These are phyloP conservation scores for Drosophila oshimai DNA, from an alignment of 1,140 invertebrate species.

Conservation along the genomic window DNA sequence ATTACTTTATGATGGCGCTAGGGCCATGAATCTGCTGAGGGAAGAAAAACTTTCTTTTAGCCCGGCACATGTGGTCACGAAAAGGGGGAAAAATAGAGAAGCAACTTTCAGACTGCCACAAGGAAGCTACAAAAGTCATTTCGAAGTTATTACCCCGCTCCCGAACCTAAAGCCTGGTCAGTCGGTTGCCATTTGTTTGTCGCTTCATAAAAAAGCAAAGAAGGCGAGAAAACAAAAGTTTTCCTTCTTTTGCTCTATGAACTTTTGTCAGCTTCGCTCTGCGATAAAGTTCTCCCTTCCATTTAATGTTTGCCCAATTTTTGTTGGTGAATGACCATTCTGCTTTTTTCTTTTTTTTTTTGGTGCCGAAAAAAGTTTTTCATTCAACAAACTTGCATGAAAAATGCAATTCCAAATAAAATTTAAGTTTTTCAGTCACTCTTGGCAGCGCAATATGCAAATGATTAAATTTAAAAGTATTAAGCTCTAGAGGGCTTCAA, in stretches of 20 bases:
- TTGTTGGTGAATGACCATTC: constrained; percentile 45
- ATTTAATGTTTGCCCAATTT: constrained; percentile 21
- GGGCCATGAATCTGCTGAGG: constrained; percentile 57
- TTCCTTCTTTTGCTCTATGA: constrained; percentile 50
- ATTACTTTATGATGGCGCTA: constrained; percentile 76
- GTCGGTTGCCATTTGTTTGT: constrained; percentile 64
- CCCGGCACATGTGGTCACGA: constrained; percentile 68
- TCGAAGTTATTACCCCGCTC: constrained; percentile 65
- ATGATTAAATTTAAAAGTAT: constrained; percentile 36
- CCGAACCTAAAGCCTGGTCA: constrained; percentile 7
- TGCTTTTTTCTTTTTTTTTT: constrained; percentile 17
- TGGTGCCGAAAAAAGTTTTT: constrained; percentile 38
- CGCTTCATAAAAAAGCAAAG: constrained; percentile 51
- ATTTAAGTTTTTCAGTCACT: constrained; percentile 52
- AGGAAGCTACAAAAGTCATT: constrained; percentile 77
- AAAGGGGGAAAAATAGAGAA: constrained; percentile 38
- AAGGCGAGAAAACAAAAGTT: constrained; percentile 78
- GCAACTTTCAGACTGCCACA: constrained; percentile 49
- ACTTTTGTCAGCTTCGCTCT: constrained; percentile 63
- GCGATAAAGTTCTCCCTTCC: constrained; percentile 56
- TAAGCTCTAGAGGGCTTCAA: not conserved
- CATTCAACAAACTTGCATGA: constrained; percentile 46
- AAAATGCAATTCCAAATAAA: constrained; percentile 70
- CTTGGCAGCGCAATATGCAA: constrained; percentile 31
- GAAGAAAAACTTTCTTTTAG: constrained; percentile 37